Evolutionary conservation across 1,140 invertebrate genomes (phyloP), one percentile per base, ranked within the genome.

Genomic region (Mya arenaria): DNA sequence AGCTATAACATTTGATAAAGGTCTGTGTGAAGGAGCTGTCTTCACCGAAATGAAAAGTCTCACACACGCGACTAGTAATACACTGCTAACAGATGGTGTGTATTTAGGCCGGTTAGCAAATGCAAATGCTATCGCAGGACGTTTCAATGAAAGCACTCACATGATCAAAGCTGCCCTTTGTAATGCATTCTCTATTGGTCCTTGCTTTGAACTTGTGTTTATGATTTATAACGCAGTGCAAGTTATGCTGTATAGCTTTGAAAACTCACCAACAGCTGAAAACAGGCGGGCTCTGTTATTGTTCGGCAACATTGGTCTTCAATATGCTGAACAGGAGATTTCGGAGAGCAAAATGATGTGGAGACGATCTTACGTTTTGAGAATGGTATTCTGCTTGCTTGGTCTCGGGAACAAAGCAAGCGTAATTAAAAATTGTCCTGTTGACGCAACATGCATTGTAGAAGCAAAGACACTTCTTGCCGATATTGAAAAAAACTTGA

Each of bases 101-200:
- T 71, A n/a, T 52, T 52, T 52, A 1, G 68, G 41, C 4, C 39
- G 68, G 28, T 28, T 71, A 3, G 68, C 68, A 17, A 48, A 71
- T 52, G 68, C 68, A 23, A 32, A 71, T 23, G 68, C 68, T 25
- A 71, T 71, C 19, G 44, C 17, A 5, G 68, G 68, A 6, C 19
- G 37, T 19, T 71, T 44, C 34, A 32, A n/a, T 10, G n/a, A 25
- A 17, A 25, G 41, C 17, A 48, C 48, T 30, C 0, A 52, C 6
- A 52, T 52, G 1, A n/a, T 71, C 10, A n/a, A 30, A 15, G 68
- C 15, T 23, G 68, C 68, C 15, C 5, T 28, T n/a, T 71, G 44
- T 52, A 52, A 48, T 32, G 39, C 68, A 8, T 52, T 52, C 23
- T 13, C 55, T 8, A 36, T 23, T 30, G 68, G 41, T 30, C 68